Base-by-base conservation (phyloP, 2,797 vertebrate genomes). In the Chloroceryle inda region DNA sequence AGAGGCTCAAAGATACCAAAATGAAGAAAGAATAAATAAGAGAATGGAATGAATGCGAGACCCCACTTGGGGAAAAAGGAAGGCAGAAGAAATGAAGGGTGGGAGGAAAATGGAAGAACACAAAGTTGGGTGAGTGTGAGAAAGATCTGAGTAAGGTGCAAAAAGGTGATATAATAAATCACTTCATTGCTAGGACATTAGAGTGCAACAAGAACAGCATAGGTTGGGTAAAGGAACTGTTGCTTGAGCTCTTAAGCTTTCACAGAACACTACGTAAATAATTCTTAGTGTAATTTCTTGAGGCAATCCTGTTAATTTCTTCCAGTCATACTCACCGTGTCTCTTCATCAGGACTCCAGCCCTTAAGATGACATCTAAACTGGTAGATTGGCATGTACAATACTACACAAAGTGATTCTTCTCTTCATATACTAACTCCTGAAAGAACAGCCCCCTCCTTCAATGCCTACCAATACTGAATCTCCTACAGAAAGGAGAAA, bases 211-310 rank as follows among this genome's bases (percentile, higher is more conserved):
- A 68, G n/a, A 76, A 55, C 17, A 47, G 75, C 1, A 1, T 63
- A 40, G 71, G 5, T 24, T 47, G 38, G 38, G 13, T 52, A 73
- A 83, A 37, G 44, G 37, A 93, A 33, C 27, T 68, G 24, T 69
- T 79, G 19, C 52, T 88, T 85, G 31, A 90, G 62, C 23, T 77
- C 37, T 71, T 29, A 67, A 40, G 62, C 23, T 82, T 92, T 80
- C 61, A 71, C 35, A 71, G n/a, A 61, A 45, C 4, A 8, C 56
- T 22, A 19, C 21, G 69, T 67, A 63, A 85, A 52, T 42, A 79
- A 33, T 42, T 81, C 52, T 53, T 11, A 24, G 13, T 56, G 5
- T 38, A 24, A 42, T 77, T 59, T 61, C 64, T 53, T 72, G 21
- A 66, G 29, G 6, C 42, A 8, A 47, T 64, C 8, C n/a, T 72